Evolutionary conservation across 92 coral and sea anemone species (phyloP).

Genomic region (Phenganax stokvisi): DNA sequence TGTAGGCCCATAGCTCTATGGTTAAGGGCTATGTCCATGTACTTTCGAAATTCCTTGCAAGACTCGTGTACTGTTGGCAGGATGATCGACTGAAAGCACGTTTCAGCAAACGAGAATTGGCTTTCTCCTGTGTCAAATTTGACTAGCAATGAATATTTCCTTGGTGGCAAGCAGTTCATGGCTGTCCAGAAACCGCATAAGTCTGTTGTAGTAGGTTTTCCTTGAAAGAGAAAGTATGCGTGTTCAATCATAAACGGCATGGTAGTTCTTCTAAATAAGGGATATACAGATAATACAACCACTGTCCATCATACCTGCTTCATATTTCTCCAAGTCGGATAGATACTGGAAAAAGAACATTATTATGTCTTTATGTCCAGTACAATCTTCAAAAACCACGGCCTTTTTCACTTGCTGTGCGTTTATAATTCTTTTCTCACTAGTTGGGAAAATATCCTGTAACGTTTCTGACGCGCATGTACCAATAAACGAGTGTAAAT

Average conservation of each 20-base stretch:
- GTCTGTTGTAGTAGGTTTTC: neutral
- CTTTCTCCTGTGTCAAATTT: constrained; percentile 22
- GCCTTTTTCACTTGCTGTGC: constrained; percentile 9
- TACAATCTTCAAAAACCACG: constrained; percentile 9
- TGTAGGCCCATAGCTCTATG: constrained; percentile 28
- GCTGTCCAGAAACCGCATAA: constrained; percentile 25
- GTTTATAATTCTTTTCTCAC: neutral
- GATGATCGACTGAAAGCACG: neutral
- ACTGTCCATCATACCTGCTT: constrained; percentile 14
- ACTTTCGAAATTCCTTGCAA: constrained; percentile 24
- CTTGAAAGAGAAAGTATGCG: neutral
- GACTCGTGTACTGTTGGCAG: constrained; percentile 26
- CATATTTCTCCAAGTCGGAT: constrained; percentile 7
- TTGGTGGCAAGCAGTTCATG: constrained; percentile 19
- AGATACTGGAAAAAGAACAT: constrained; percentile 4
- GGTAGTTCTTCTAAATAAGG: too few relatives aligned
- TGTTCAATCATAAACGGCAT: too few relatives aligned
- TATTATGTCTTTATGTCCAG: constrained; percentile 3
- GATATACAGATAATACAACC: too few relatives aligned
- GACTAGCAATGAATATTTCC: neutral
- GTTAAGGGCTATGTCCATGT: constrained; percentile 42
- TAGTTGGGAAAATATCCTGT: neutral
- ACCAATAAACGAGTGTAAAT: constrained; percentile 8
- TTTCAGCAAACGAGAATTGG: too few relatives aligned
- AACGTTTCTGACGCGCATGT: neutral